phyloP scores from a whole-genome alignment of 2,113 vertebrate genomes.

The Lonchura striata region DNA sequence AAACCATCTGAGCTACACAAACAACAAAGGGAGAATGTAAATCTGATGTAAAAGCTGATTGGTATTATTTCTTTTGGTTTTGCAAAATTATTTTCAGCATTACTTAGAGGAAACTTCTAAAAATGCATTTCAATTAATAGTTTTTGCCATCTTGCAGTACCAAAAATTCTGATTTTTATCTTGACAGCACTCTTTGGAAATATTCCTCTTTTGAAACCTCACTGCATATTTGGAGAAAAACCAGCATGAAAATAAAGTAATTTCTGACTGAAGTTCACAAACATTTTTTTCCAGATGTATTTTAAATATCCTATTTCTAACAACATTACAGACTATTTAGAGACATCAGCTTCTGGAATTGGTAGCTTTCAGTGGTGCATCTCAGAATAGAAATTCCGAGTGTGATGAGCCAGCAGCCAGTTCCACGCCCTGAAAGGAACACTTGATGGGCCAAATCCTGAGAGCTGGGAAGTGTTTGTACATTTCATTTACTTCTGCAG shows the following conservation, averaged over 20 bases:
- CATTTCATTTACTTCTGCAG: neutral
- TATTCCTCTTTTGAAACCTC: neutral
- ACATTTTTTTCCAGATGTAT: neutral
- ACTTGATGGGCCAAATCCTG: constrained; percentile 2
- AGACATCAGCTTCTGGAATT: neutral
- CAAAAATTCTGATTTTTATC: neutral
- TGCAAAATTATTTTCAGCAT: neutral
- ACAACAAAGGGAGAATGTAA: neutral
- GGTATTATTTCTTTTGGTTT: neutral
- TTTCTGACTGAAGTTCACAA: neutral
- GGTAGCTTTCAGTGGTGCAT: neutral
- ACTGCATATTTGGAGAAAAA: neutral
- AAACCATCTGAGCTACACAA: neutral
- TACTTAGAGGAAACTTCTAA: neutral
- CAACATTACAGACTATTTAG: neutral
- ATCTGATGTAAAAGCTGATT: neutral
- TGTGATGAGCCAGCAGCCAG: neutral
- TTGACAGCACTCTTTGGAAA: neutral
- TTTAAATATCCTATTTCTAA: constrained; percentile 18
- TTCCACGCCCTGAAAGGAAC: neutral
- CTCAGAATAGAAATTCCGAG: neutral
- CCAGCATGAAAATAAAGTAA: neutral
- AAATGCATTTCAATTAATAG: neutral
- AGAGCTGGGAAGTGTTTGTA: neutral
- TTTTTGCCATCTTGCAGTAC: neutral